Evolutionary conservation across 2,888 invertebrate genomes (phyloP), one percentile per base, ranked within the genome.

Genomic region (Drosophila longiperda): DNA sequence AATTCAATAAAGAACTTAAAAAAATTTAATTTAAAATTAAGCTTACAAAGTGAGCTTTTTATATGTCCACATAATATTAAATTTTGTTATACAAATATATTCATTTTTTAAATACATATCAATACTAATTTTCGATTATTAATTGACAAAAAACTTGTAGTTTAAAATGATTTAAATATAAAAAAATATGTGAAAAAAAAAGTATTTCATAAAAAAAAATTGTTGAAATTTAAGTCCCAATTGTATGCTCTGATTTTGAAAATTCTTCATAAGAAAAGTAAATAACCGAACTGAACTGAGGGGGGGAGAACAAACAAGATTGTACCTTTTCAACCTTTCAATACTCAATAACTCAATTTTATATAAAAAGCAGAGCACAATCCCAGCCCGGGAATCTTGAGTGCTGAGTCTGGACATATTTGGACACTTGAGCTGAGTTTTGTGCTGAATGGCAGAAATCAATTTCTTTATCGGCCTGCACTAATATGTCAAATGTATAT

Each of bases 401-500:
- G 75, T 69, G 68, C 59, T 29, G 55, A 75, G 75, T 60, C 53
- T 62, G 63, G 61, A 77, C 64, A 74, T 67, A 66, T 70, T 71
- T 69, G 69, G 71, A 71, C 78, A 71, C 72, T 78, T 65, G 52
- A 65, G 54, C 66, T 77, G 58, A 64, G 77, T 74, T 74, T 77
- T 45, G 57, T 62, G 67, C 48, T 83, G 83, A 87, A 87, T 82
- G 81, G 80, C 84, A 86, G 75, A 87, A 86, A 86, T 86, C 85
- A 86, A 86, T 86, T 86, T 83, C 87, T 82, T 84, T 76, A 85
- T 83, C 85, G 85, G 60, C 84, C 86, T 71, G 71, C 80, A 78
- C 86, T 86, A 87, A 87, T 87, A 87, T 87, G 86, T 87, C 88
- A 87, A 87, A 88, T 82, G 75, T 80, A 80, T 88, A 86, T 84